These are phyloP conservation scores for Pantherophis guttatus DNA, from an alignment of 2,113 vertebrate genomes.

Conservation along the genomic window DNA sequence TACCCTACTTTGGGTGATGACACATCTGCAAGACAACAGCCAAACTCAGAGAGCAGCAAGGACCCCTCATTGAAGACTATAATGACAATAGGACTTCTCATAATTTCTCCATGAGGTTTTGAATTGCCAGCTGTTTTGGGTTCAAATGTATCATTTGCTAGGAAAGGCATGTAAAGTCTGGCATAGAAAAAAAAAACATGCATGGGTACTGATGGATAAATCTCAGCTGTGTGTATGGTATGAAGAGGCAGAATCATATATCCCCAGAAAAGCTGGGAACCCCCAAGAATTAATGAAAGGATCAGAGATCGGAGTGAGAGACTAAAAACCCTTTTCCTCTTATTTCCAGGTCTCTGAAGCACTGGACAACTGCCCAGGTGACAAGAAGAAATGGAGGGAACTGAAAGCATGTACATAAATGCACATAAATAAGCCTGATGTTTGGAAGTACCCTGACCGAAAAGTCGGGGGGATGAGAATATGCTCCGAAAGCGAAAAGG, in stretches of 20 bases:
- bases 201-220: not conserved
- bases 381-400: not conserved
- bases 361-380: not conserved
- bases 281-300: not conserved
- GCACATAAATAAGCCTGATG: not conserved
- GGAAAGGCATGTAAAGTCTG: not conserved
- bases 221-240: not conserved
- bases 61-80: not conserved
- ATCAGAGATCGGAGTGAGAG: not conserved
- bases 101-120: not conserved
- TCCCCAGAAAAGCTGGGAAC: not conserved
- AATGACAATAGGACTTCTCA: not conserved
- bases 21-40: no score
- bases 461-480: not conserved
- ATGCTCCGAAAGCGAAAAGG: not conserved
- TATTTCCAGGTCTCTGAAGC: conserved; percentile 51
- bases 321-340: conserved; percentile 17
- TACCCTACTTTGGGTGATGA: no score
- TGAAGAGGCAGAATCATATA: not conserved
- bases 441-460: not conserved
- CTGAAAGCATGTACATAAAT: not conserved
- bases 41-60: no score
- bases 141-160: not conserved
- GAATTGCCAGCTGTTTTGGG: not conserved
- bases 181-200: not conserved